Evolutionary conservation across 2,113 vertebrate genomes (phyloP), one percentile per base, ranked within the genome.

Genomic region (Phrynosoma platyrhinos): DNA sequence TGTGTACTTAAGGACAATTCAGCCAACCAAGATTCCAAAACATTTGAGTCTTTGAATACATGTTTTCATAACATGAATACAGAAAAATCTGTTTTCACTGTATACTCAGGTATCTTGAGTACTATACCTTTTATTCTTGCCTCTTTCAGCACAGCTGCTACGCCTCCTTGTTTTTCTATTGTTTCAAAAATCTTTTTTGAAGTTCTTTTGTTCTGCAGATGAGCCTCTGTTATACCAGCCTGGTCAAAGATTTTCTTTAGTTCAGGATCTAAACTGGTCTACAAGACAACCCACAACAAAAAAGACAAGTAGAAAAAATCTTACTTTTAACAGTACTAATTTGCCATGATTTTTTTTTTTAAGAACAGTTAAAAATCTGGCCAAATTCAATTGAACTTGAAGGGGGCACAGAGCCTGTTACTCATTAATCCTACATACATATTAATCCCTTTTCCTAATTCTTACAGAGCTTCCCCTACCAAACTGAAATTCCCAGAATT

Each of bases 221-320:
- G 88, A 20, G 81, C 83, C 18, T 90, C 69, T 36, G 81, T 91
- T 80, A 92, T 78, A 58, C 90, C 92, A 42, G 84, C 92, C 40
- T 91, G 42, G 13, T 23, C 30, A 79, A 93, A 90, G 12, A 93
- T 18, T 40, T 30, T 85, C 55, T 87, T 87, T 71, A 94, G 42
- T 62, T 92, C 92, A 4, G 88, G 86, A 55, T 91, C 83, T 71
- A 88, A 58, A 3, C 53, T 42, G 64, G 72, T 76, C 93, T 94
- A 42, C 20, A 85, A 85, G 23, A 83, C 52, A 79, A 79, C 5
- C 9, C 66, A 32, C 21, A 62, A 66, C 1, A 69, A 66, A 69
- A 1, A 40, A 36, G 20, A 68, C 10, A 79, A 84, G 14, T 1
- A 55, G 18, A 62, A 74, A 68, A 27, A 82, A 25, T 64, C 36